Evolutionary conservation across 2,797 vertebrate species (phyloP), one percentile per base, ranked within the genome.

Genomic region (Lepidocolaptes lacrymiger): DNA sequence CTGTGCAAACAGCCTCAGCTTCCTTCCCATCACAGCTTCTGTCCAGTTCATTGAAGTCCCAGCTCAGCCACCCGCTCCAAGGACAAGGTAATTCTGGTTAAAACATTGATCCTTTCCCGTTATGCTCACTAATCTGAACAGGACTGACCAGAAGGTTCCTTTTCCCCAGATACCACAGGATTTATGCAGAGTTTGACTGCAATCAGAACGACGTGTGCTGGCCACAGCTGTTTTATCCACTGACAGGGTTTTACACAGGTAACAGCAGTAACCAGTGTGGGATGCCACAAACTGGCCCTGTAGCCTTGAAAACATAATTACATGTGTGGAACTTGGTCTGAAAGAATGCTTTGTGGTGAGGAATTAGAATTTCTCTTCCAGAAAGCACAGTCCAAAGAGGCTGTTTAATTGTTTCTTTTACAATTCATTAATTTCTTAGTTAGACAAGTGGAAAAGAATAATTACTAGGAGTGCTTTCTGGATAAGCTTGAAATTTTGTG

Each of bases 141-240:
- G n/a, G 3, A 0, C 5, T 46, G 56, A 54, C 61, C 56, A 44
- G 79, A 83, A 67, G 3, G 34, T 58, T 62, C 8, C 13, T 87
- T 58, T 62, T 74, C 36, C 2, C 16, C 89, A 99, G 99, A 79
- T 99, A 98, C 97, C 98, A 98, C 95, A 98, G 99, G 51, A 99
- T 98, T 97, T 99, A 99, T 58, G 99, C 98, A 11, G 99, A 99
- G 89, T 99, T 99, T 34, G 99, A 99, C 97, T 99, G 99, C 92
- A 96, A 97, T 95, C 98, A 97, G 79, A 99, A 99, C 44, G 99
- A 99, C 6, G 98, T 99, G 58, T 99, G 99, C 85, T 99, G 99
- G 99, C 99, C 98, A 10, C 98, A 99, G 19, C 98, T 99, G 2
- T 97, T 98, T 1, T 99, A 99, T 72, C 99, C 99, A 3, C 13